Base-by-base conservation (phyloP, 1,140 invertebrate species). In the Charaxes varanes region DNA sequence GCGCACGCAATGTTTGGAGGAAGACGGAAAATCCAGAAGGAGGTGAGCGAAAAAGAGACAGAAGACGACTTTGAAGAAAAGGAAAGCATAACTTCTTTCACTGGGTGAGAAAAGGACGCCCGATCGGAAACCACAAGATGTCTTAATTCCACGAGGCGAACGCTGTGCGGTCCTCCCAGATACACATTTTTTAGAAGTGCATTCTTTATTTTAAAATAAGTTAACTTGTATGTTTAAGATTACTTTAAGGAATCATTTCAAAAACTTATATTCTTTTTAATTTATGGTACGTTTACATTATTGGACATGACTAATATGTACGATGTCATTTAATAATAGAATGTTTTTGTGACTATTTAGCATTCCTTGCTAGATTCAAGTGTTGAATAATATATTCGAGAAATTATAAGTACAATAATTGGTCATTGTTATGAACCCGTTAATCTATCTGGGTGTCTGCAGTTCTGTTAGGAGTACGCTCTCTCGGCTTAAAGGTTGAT, bases 41-140 rank as follows among this genome's bases (percentile, higher is more conserved):
- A 68, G 64, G 41, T 41, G 23, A 30, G 72, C 49, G 51, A 44
- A 54, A 83, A 68, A 57, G 71, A 64, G 79, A 83, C 50, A 42
- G 46, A 65, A 43, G 33, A 60, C 70, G 61, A 68, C 71, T 61
- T 62, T 62, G 55, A 57, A 60, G 69, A 80, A 61, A 68, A 71
- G 65, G 71, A 81, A 67, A 60, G 70, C 59, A 55, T 52, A 48
- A 45, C 32, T 47, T 56, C 23, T 41, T 55, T 37, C 27, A 21
- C 32, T 43, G 41, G 40, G 76, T 41, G 40, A 44, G 64, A 83
- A 68, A 68, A 62, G 55, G 79, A 83, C 51, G 62, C 31, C 42
- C 37, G 63, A 78, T 83, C 76, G 72, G 79, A 80, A 83, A 83
- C 79, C 79, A 83, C 79, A 79, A 79, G 76, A 83, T 81, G 74